Conservation (phyloP, 2,888 invertebrate genomes). For the Ornithoptera priamus region DNA sequence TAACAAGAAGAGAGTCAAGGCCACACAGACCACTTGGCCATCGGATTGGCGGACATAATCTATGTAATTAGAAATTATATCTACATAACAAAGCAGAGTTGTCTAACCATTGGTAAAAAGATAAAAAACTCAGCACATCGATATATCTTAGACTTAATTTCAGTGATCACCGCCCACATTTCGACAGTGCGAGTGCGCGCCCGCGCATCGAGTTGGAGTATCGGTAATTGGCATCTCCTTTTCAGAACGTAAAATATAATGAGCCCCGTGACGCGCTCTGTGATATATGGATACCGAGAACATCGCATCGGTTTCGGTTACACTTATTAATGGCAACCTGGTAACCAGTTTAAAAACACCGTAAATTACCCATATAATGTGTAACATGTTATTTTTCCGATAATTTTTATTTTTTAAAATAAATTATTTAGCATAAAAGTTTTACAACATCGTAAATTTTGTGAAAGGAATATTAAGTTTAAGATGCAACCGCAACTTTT, state of each 20-base stretch:
- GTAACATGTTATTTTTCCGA: not conserved
- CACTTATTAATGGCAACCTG: conserved; percentile 10
- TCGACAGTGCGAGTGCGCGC: conserved; percentile 48
- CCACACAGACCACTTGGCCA: too few species aligned
- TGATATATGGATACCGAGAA: conserved; percentile 32
- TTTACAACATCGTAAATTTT: conserved; percentile 3
- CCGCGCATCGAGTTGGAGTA: conserved; percentile 46
- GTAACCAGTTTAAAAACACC: conserved; percentile 1
- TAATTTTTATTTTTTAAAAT: too few species aligned
- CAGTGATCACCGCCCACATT: conserved; percentile 54
- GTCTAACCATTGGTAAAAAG: conserved; percentile 2
- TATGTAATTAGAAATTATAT: too few species aligned
- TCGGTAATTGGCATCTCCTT: conserved; percentile 65
- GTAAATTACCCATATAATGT: conserved; percentile 4
- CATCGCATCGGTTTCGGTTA: conserved; percentile 15
- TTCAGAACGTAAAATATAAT: conserved; percentile 36
- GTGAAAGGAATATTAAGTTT: conserved; percentile 12
- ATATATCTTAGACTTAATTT: conserved; percentile 46
- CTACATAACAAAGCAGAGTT: not conserved
- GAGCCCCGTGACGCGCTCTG: conserved; percentile 33
- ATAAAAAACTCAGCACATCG: conserved; percentile 31
- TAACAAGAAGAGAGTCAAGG: too few species aligned
- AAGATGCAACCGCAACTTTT: not conserved
- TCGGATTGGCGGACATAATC: too few species aligned
- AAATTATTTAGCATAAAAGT: conserved; percentile 1